Conservation (phyloP, 1,140 invertebrate genomes). For the Eciton burchellii region DNA sequence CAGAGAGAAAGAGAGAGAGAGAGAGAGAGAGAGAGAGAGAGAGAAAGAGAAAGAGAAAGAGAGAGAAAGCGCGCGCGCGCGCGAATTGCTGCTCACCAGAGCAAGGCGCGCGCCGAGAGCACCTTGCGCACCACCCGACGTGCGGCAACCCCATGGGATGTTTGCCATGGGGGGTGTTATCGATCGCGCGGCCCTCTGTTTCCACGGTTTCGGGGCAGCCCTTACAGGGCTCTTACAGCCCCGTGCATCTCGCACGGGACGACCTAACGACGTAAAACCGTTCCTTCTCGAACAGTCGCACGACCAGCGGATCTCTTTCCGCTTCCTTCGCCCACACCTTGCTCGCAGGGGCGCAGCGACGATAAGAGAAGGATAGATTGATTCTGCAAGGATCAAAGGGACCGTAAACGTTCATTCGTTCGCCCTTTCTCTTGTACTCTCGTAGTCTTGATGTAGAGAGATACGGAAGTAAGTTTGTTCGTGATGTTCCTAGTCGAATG, state of each 20-base stretch:
- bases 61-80: conserved; percentile 24
- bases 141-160: conserved; percentile 64
- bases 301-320: background rate
- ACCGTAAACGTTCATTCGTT: background rate
- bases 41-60: too few species aligned
- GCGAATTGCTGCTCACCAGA: conserved; percentile 10
- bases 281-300: conserved; percentile 22
- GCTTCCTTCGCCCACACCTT: background rate
- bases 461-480: background rate
- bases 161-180: conserved; percentile 76
- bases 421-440: background rate
- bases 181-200: conserved; percentile 71
- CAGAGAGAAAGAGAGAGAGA: too few species aligned
- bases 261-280: conserved; percentile 58
- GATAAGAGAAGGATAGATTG: background rate
- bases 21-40: too few species aligned
- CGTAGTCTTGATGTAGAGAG: background rate
- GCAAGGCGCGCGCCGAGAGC: conserved; percentile 42
- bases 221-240: conserved; percentile 66
- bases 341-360: background rate
- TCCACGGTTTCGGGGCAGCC: conserved; percentile 67
- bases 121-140: conserved; percentile 66
- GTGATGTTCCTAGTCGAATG: background rate
- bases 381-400: background rate
- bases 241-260: conserved; percentile 30